phyloP scores from a whole-genome alignment of 2,888 invertebrate species.

The Resseliella maxima region DNA sequence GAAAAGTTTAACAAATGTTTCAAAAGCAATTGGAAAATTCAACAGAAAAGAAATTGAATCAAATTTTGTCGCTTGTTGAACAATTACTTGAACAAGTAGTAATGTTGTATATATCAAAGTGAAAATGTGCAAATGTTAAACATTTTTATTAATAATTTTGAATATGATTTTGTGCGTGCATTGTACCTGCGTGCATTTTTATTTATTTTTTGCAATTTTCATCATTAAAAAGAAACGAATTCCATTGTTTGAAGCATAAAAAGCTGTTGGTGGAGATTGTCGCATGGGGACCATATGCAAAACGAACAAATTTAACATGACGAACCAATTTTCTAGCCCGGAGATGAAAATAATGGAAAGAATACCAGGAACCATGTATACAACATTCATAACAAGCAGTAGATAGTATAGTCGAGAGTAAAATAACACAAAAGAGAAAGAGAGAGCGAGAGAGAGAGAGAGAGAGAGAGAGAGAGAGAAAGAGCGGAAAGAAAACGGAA shows the following conservation, averaged over 20 bases:
- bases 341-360: conserved; percentile 1
- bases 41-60: no score
- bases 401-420: background rate
- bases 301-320: conserved; percentile 15
- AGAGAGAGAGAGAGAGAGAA: background rate
- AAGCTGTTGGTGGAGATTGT: background rate
- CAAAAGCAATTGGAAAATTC: background rate
- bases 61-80: no score
- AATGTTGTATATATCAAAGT: background rate
- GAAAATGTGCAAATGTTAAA: background rate
- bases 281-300: conserved; percentile 19
- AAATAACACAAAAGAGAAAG: background rate
- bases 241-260: background rate
- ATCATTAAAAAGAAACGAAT: no score
- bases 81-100: no score
- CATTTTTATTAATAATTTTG: background rate
- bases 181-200: background rate
- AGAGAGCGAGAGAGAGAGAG: background rate
- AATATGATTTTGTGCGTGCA: background rate
- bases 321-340: conserved; percentile 31
- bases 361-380: background rate
- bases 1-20: no score
- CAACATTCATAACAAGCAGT: conserved; percentile 9
- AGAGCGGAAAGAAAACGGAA: background rate
- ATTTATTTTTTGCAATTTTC: conserved; percentile 20